phyloP scores from a whole-genome alignment of 2,113 vertebrate species.

The Rhadina sibilatrix region DNA sequence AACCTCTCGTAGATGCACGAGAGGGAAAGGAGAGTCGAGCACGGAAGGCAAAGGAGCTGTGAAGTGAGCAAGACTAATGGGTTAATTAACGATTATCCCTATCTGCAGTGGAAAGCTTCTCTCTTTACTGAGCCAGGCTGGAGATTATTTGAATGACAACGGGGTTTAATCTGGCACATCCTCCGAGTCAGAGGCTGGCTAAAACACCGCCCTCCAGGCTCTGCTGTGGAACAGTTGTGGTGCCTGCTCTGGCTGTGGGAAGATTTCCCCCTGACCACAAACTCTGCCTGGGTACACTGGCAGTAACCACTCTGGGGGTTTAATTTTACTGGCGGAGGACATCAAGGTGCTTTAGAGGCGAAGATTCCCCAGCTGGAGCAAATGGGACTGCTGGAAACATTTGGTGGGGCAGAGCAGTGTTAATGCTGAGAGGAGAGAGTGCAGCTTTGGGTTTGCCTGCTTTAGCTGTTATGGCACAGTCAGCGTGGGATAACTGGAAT shows the following conservation, averaged over 20 bases:
- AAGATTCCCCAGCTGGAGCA: neutral
- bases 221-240: neutral
- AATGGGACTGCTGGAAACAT: accelerated
- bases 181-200: neutral
- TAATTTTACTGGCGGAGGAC: neutral
- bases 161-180: neutral
- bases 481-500: neutral
- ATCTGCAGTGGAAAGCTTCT: neutral
- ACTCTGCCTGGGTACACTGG: neutral
- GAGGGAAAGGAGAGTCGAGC: neutral
- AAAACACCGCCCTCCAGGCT: neutral
- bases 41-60: neutral
- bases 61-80: neutral
- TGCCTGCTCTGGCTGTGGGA: neutral
- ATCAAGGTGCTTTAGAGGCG: neutral
- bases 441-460: neutral
- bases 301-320: neutral
- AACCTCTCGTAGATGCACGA: neutral
- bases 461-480: neutral
- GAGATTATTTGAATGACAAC: neutral
- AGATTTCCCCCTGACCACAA: neutral
- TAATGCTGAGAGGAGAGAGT: accelerated
- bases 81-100: neutral
- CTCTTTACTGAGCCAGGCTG: neutral
- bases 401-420: neutral